Conservation (phyloP, 2,888 invertebrate genomes). For the Bruchidius siliquastri region DNA sequence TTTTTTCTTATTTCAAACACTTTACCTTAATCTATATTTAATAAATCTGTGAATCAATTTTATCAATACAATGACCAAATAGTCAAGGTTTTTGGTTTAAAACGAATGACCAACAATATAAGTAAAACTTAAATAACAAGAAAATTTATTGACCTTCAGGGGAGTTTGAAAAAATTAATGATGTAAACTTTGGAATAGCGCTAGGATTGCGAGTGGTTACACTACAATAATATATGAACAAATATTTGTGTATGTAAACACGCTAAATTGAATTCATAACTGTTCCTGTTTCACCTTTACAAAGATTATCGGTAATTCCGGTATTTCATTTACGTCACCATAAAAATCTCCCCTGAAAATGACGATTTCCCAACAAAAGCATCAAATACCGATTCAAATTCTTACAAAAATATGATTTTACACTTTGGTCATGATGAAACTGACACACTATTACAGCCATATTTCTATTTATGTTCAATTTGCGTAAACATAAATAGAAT, state of each 20-base stretch:
- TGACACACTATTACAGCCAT: slow-evolving; percentile 31
- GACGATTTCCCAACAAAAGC: slow-evolving; percentile 4
- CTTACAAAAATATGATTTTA: neutral
- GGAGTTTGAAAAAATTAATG: neutral
- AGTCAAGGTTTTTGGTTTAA: neutral
- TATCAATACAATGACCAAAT: slow-evolving; percentile 13
- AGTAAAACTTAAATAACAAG: neutral
- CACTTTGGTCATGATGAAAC: slow-evolving; percentile 17
- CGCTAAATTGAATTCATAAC: no score
- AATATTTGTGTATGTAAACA: no score
- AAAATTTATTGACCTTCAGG: neutral
- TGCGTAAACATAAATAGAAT: slow-evolving; percentile 33
- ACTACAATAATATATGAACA: no score
- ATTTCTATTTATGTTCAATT: slow-evolving; percentile 31
- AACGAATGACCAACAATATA: slow-evolving; percentile 3
- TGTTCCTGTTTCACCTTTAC: no score
- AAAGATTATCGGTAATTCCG: neutral
- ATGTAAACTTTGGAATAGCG: no score
- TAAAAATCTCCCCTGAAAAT: neutral
- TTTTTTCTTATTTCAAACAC: slow-evolving; percentile 41
- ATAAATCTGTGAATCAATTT: slow-evolving; percentile 24
- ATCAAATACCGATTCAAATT: neutral
- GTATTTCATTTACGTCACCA: neutral
- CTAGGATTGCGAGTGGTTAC: no score
- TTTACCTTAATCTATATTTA: slow-evolving; percentile 38